Base-by-base conservation (phyloP, 2,797 vertebrate species). In the Aldrovandia affinis region DNA sequence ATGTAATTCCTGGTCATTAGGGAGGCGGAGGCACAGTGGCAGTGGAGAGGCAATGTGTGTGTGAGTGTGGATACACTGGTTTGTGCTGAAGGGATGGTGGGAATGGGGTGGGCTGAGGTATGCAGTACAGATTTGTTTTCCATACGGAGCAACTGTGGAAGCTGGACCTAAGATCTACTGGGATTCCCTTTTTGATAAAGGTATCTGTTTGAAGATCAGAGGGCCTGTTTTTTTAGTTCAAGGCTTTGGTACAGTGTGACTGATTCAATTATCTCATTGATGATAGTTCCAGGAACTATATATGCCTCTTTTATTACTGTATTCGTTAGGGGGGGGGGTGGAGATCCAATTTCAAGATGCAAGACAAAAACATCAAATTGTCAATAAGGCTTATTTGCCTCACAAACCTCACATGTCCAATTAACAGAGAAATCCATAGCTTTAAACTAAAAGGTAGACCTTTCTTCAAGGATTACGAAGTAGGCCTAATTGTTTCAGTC, bases 121-220 rank as follows among this genome's bases (percentile, higher is more conserved):
- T 87, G 73, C 42, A 86, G 89, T 89, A 88, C 80, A 87, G 75
- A 85, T 82, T n/a, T n/a, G n/a, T n/a, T 90, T 90, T 90, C 86
- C 85, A 88, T 88, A 90, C 86, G 85, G 84, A 83, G 85, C 80
- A 85, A 86, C 85, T 86, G 88, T 87, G 86, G 57, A 83, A 86
- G 90, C 86, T 89, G 7, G 30, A 59, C 86, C 14, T 57, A 57
- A 57, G 20, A 57, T 57, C 0, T 57, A 57, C 55, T 15, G 3
- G 20, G 50, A 52, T 15, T 57, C 55, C 55, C 30, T 68, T 36
- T 70, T 70, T 15, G 18, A 70, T 70, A 20, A 39, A 70, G 65
- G 65, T 30, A 44, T 75, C 18, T 22, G 15, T 75, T 75, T 75
- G 25, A 44, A 75, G 36, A 25, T 18, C 39, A 18, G 8, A 42